Evolutionary conservation across 2,888 invertebrate species (phyloP).

Genomic region (Orthosia incerta): DNA sequence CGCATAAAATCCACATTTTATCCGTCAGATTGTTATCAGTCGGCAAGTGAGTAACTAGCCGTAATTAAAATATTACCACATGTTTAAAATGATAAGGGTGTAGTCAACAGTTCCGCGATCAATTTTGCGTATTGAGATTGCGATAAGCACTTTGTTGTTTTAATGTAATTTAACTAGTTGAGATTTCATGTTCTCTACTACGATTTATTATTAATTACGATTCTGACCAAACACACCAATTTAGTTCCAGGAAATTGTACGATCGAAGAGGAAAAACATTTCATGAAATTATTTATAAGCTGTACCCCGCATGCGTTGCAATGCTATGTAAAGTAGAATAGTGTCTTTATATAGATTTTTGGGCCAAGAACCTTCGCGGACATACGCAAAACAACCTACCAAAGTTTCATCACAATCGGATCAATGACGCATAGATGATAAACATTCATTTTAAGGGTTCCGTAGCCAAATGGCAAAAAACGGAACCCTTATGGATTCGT

Average conservation of each 20-base stretch:
- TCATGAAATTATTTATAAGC: background rate
- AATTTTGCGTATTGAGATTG: slow-evolving; percentile 12
- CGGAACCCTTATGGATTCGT: too few species aligned
- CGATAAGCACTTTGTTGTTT: slow-evolving; percentile 3
- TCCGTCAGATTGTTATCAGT: slow-evolving; percentile 14
- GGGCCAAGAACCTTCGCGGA: too few species aligned
- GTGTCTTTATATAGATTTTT: too few species aligned
- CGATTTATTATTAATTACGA: background rate
- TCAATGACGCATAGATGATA: too few species aligned
- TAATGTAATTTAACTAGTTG: background rate
- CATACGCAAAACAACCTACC: too few species aligned
- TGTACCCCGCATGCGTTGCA: too few species aligned
- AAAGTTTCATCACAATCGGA: too few species aligned
- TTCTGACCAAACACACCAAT: background rate
- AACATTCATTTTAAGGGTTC: too few species aligned
- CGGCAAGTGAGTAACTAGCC: slow-evolving; percentile 8
- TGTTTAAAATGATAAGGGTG: slow-evolving; percentile 14
- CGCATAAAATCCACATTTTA: slow-evolving; percentile 2
- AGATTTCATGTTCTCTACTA: background rate
- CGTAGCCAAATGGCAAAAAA: too few species aligned
- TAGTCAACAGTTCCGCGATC: slow-evolving; percentile 13
- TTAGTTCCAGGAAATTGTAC: background rate
- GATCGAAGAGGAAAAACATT: background rate
- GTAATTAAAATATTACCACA: slow-evolving; percentile 28
- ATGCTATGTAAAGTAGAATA: too few species aligned